Evolutionary conservation across 53 echinoderm and acorn worm genomes (phyloP).

Genomic region (Stichopus horrens): DNA sequence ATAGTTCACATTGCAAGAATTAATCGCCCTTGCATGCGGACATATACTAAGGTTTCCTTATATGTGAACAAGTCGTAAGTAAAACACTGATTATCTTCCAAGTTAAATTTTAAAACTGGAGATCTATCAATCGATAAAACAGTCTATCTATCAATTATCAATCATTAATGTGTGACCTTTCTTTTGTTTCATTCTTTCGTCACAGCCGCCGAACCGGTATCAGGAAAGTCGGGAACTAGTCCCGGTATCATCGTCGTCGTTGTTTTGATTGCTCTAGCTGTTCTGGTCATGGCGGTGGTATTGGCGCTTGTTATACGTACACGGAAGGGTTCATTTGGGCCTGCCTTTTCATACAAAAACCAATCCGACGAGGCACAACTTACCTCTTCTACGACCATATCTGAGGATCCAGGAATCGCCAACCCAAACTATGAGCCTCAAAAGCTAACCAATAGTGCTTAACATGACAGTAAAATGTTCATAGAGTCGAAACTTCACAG

Average conservation of each 20-base stretch:
- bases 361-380: neutral
- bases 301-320: neutral
- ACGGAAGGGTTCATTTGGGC: neutral
- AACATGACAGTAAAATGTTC: neutral
- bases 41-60: too few relatives aligned
- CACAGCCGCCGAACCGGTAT: too few relatives aligned
- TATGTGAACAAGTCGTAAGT: too few relatives aligned
- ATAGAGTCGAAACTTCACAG: too few relatives aligned
- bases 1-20: too few relatives aligned
- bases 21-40: too few relatives aligned
- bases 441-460: neutral
- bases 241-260: constrained; percentile 45
- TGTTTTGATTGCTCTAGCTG: constrained; percentile 8
- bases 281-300: neutral
- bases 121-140: too few relatives aligned
- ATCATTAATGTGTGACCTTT: too few relatives aligned
- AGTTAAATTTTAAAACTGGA: too few relatives aligned
- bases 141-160: too few relatives aligned
- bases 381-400: neutral
- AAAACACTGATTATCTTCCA: too few relatives aligned
- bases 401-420: neutral
- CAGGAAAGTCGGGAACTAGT: neutral
- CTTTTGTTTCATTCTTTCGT: too few relatives aligned
- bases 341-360: constrained; percentile 10
- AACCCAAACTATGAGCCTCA: neutral